Evolutionary conservation across 2,797 vertebrate species (phyloP).

Genomic region (Oryzias sinensis): DNA sequence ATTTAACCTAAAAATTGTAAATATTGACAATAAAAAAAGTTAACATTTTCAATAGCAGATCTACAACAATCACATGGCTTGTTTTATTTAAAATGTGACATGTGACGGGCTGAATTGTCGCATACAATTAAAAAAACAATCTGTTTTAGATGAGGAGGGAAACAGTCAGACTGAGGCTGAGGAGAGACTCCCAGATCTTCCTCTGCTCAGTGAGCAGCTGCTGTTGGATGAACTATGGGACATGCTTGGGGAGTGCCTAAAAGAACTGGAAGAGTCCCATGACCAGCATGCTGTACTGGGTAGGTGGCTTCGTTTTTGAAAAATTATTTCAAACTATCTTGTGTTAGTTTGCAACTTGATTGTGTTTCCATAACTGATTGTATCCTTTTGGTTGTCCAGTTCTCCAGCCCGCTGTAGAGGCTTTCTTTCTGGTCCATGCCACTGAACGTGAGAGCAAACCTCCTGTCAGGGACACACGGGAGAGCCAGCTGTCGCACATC

Average conservation of each 20-base stretch:
- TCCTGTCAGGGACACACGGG: constrained; percentile 90
- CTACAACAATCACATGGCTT: not conserved
- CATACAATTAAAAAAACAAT: not conserved
- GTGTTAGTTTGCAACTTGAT: not conserved
- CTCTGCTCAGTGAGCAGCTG: constrained; percentile 92
- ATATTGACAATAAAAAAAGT: not conserved
- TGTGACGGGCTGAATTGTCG: not conserved
- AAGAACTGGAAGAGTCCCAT: constrained; percentile 95
- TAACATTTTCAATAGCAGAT: not conserved
- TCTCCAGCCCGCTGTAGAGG: constrained; percentile 93
- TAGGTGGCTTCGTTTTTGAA: constrained; percentile 44
- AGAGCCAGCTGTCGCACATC: constrained; percentile 85
- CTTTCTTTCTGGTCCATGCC: constrained; percentile 95
- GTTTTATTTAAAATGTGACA: too few species aligned
- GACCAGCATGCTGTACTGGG: constrained; percentile 95
- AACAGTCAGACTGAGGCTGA: constrained; percentile 82
- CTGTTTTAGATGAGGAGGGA: constrained; percentile 73
- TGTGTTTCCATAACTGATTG: not conserved
- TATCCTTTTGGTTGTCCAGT: constrained; percentile 64
- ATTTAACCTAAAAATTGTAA: not conserved
- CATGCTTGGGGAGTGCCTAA: constrained; percentile 95
- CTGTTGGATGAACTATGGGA: constrained; percentile 94
- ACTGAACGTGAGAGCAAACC: constrained; percentile 96
- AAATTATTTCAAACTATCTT: not conserved
- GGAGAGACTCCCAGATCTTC: constrained; percentile 89